Base-by-base conservation (phyloP, 2,113 vertebrate species). In the Eira barbara region DNA sequence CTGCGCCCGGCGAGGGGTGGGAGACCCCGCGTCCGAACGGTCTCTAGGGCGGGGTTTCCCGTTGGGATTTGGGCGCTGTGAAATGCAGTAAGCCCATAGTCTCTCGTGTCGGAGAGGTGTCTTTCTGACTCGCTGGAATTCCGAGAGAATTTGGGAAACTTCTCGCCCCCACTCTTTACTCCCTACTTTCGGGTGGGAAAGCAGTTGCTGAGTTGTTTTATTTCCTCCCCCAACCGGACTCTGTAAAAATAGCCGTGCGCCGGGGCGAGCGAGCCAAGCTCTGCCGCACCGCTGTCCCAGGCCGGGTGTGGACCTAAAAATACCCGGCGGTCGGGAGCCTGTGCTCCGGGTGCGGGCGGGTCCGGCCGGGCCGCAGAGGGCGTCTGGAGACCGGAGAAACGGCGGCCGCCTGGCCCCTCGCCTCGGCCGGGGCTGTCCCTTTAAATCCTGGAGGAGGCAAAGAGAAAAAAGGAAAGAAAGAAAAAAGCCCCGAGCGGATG, bases 371-470 rank as follows among this genome's bases (percentile, higher is more conserved):
- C 98, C 98, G 95, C 98, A 98, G 98, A 98, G 97, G 98, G 98
- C 97, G 98, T 98, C 97, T 97, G 97, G 97, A 98, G 98, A 98
- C 98, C 96, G 71, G 94, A 80, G 94, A 98, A 97, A 96, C 94
- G 34, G 78, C 55, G 81, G 91, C 81, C 94, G 74, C 74, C 92
- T 89, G 89, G 88, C 80, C 96, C 91, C 94, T 74, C 52, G 85
- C 42, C 73, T 59, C 39, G 91, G 87, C 94, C 90, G 6, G 89
- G 89, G 85, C 88, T 97, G 97, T 95, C 92, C 97, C 98, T 98
- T 95, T 97, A 94, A 98, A 98, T 92, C 69, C 96, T 96, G 67
- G 45, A 96, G 97, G 97, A 98, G 96, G 96, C 83, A 97, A 95
- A 96, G 97, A 93, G 97, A 91, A 97, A 97, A 96, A 97, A 94